A percentile compares a stretch with the other conserved stretches of the same genome.
phyloP scores from a whole-genome alignment of 2,113 vertebrate species.

The Apodemus sylvaticus region DNA sequence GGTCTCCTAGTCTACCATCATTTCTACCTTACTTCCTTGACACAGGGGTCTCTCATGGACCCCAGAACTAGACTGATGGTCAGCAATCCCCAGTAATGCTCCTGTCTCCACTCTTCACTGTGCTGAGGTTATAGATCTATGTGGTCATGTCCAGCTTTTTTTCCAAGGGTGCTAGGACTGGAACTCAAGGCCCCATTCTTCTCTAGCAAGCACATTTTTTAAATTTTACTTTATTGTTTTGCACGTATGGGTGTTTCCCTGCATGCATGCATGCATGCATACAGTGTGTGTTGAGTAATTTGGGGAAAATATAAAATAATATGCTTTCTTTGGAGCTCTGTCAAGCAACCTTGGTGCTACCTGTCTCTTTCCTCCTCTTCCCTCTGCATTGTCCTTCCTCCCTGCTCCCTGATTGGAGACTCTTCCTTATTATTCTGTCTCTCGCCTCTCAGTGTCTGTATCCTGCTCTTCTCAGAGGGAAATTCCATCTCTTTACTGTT shows the following conservation, averaged over 20 bases:
- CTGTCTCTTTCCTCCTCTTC: background rate
- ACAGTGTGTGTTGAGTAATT: background rate
- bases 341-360: background rate
- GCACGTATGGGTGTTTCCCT: background rate
- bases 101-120: background rate
- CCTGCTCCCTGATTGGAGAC: background rate
- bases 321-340: background rate
- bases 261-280: too few relatives aligned
- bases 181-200: background rate
- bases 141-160: background rate
- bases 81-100: background rate
- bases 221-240: background rate
- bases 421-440: background rate
- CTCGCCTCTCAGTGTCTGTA: background rate
- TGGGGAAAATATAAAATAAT: background rate
- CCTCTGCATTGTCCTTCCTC: too few relatives aligned
- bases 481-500: background rate
- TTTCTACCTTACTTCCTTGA: background rate
- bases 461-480: background rate
- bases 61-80: background rate
- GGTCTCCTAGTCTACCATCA: background rate
- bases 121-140: background rate
- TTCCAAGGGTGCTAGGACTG: background rate
- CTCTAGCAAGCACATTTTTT: background rate
- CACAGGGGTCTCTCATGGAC: background rate